Evolutionary conservation across 2,888 invertebrate species (phyloP).

Genomic region (Tachina grossa): DNA sequence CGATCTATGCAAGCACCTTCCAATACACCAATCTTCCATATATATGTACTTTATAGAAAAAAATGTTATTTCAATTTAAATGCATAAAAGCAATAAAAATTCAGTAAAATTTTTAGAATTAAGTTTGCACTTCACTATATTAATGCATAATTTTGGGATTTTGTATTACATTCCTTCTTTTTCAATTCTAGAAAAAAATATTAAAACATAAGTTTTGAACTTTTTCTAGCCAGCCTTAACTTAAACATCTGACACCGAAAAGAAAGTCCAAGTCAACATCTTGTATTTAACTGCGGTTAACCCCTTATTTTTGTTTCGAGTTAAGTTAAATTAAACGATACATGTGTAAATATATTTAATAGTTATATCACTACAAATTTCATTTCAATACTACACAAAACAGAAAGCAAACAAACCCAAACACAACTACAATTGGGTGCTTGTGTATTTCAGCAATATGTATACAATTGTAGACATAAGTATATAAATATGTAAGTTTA

Average conservation of each 20-base stretch:
- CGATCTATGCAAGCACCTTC: too few species aligned
- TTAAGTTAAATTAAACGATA: conserved; percentile 46
- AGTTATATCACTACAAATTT: conserved; percentile 46
- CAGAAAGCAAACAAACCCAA: not conserved
- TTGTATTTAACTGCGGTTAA: conserved; percentile 17
- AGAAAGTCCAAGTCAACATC: not conserved
- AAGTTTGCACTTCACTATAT: too few species aligned
- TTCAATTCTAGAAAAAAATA: not conserved
- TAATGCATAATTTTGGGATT: too few species aligned
- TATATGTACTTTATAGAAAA: too few species aligned
- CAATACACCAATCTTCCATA: too few species aligned
- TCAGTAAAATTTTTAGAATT: too few species aligned
- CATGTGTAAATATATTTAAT: not conserved
- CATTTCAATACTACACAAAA: conserved; percentile 21
- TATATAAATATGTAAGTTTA: not conserved
- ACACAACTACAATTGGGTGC: not conserved
- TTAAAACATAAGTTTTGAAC: not conserved
- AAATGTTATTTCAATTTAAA: too few species aligned
- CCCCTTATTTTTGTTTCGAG: conserved; percentile 34
- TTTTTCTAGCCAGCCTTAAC: not conserved
- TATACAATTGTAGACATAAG: not conserved
- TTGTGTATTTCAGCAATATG: too few species aligned
- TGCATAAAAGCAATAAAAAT: too few species aligned
- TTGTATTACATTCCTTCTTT: too few species aligned
- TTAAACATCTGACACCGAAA: not conserved